Percentiles rank a stretch among this genome's conserved stretches.
phyloP scores from a whole-genome alignment of 2,113 vertebrate genomes.

The Apteryx owenii region DNA sequence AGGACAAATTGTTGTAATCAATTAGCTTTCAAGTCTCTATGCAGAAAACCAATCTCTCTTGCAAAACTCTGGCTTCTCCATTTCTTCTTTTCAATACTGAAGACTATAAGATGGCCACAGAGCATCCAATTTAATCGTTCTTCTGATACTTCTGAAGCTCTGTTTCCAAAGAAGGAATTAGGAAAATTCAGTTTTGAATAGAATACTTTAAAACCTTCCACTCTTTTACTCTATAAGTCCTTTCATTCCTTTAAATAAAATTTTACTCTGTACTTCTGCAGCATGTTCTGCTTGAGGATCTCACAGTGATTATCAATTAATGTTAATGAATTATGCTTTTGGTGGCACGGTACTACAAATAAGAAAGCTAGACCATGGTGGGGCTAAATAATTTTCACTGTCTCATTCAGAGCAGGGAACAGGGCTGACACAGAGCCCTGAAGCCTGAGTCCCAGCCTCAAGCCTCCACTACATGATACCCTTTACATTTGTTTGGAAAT shows the following conservation, averaged over 20 bases:
- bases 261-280: neutral
- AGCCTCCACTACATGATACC: neutral
- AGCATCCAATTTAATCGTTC: neutral
- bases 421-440: neutral
- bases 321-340: neutral
- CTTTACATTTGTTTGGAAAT: neutral
- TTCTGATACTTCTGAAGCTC: neutral
- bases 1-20: neutral
- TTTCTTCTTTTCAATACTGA: neutral
- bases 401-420: neutral
- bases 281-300: neutral
- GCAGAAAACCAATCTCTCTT: neutral
- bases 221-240: neutral
- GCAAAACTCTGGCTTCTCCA: neutral
- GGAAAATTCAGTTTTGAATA: neutral
- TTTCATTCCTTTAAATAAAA: neutral
- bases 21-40: neutral
- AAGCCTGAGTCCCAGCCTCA: neutral
- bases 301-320: neutral
- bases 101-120: neutral
- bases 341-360: neutral
- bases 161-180: neutral
- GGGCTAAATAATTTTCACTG: neutral
- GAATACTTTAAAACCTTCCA: neutral
- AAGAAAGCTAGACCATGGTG: neutral